Percentiles rank a stretch among this genome's conserved stretches.
Evolutionary conservation across 2,888 invertebrate species (phyloP).

Genomic region (Nemurella pictetii): DNA sequence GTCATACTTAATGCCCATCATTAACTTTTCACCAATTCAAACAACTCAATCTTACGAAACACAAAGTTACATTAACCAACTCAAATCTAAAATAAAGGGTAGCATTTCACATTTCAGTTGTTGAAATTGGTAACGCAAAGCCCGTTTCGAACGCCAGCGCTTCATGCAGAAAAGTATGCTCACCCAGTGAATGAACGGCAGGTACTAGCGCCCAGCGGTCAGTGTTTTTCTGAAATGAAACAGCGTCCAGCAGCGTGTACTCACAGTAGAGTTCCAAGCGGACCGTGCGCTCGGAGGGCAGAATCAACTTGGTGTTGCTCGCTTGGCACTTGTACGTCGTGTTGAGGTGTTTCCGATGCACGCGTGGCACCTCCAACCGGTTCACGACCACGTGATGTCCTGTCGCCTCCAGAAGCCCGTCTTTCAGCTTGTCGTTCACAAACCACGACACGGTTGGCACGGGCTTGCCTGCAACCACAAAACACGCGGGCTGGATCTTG

Average conservation of each 20-base stretch:
- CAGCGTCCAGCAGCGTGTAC: slow-evolving; percentile 56
- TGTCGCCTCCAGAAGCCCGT: slow-evolving; percentile 70
- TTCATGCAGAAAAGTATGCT: background rate
- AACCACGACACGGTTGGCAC: slow-evolving; percentile 85
- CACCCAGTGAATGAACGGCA: background rate
- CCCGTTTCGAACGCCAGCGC: too few relatives aligned
- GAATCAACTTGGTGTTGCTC: slow-evolving; percentile 82
- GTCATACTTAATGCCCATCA: too few relatives aligned
- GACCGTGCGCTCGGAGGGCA: slow-evolving; percentile 80
- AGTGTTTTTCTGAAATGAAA: background rate
- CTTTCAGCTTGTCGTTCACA: slow-evolving; percentile 70
- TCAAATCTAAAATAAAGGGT: too few relatives aligned
- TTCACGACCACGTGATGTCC: slow-evolving; percentile 78
- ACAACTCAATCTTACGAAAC: too few relatives aligned
- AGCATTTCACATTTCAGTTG: too few relatives aligned
- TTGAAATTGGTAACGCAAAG: too few relatives aligned
- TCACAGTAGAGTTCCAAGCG: slow-evolving; percentile 82
- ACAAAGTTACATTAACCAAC: too few relatives aligned
- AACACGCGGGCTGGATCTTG: too few relatives aligned
- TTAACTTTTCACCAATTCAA: too few relatives aligned
- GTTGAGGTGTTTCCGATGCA: slow-evolving; percentile 76
- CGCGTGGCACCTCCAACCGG: slow-evolving; percentile 71
- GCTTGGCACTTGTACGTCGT: slow-evolving; percentile 87
- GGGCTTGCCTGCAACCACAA: slow-evolving; percentile 68
- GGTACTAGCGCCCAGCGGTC: background rate